Evolutionary conservation across 2,113 vertebrate genomes (phyloP), one percentile per base, ranked within the genome.

Genomic region (Alethe diademata): DNA sequence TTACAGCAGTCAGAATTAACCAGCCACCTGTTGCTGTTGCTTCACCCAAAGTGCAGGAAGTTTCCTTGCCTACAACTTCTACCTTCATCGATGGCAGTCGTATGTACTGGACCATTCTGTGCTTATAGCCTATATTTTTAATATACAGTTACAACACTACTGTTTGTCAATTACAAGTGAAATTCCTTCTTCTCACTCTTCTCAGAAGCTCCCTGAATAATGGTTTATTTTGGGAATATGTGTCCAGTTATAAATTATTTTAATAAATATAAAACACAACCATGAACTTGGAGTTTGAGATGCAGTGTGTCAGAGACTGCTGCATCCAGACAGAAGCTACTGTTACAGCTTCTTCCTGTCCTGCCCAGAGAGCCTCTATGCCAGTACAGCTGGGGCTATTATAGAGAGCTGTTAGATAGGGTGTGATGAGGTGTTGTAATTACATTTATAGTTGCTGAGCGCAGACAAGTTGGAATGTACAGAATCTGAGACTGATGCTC

Each of bases 1-100:
- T 73, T 31, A 38, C 93, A 98, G 98, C 97, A 45, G 5, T 86
- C 66, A 97, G 81, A 89, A 75, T 96, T 91, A 99, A 98, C 88
- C 97, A 97, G 79, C 93, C 96, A 0, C 98, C 98, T 26, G 87
- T 96, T 22, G 98, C 98, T 5, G 7, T 98, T 60, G 97, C 83
- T 73, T 97, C 96, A 60, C 98, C 98, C 11, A 67, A 94, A 81
- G 76, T 71, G 25, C 98, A 99, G 92, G 98, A 98, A 92, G 76
- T 98, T 64, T 96, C 96, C 45, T 82, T 97, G 47, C 98, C 98
- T 36, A 87, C 96, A 78, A 95, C 91, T 8, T 97, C 95, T 9
- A 94, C 96, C 48, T 96, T 97, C 92, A 98, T 99, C 2, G 98
- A 99, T 57, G 98, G 98, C 95, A 98, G 98, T 86, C 95, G 98